phyloP scores from a whole-genome alignment of 2,797 vertebrate species.

The Chlorospingus semifuscus region DNA sequence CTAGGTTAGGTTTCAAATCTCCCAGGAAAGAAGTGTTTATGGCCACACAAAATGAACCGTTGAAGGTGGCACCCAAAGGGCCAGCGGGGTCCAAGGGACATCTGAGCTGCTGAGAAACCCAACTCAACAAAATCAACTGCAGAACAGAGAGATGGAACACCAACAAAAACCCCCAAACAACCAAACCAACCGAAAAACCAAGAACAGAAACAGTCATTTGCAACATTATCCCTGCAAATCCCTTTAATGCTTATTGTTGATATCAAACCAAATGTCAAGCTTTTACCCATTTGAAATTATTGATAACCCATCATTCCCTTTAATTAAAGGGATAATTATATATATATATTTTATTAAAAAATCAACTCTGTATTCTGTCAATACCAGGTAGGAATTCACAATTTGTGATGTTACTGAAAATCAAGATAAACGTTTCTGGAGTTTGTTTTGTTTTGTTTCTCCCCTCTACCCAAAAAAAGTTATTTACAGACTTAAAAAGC shows the following conservation, averaged over 20 bases:
- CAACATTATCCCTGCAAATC: constrained; percentile 71
- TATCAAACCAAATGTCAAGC: constrained; percentile 74
- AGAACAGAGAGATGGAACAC: constrained; percentile 50
- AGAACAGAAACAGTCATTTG: constrained; percentile 58
- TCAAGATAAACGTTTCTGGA: constrained; percentile 74
- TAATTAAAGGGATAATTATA: constrained; percentile 94
- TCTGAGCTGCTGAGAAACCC: constrained; percentile 53
- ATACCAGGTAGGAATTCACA: constrained; percentile 95
- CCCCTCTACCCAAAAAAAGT: constrained; percentile 86
- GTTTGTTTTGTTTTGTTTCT: constrained; percentile 68
- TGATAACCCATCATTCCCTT: constrained; percentile 88
- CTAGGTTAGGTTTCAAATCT: not conserved
- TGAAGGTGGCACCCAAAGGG: not conserved
- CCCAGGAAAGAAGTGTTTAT: not conserved
- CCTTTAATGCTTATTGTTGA: constrained; percentile 77
- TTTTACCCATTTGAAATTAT: constrained; percentile 79
- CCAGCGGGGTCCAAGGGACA: constrained; percentile 53
- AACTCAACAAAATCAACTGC: constrained; percentile 51
- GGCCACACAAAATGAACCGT: not conserved
- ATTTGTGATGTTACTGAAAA: constrained; percentile 90
- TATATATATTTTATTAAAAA: constrained; percentile 82
- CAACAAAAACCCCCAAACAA: not conserved
- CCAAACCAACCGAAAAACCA: constrained; percentile 50
- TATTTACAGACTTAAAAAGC: constrained; percentile 98
- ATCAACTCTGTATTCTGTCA: constrained; percentile 85